These are phyloP conservation scores for Halichondria panicea DNA, from an alignment of 37 sponge, comb jelly and placozoan genomes.

Conservation along the genomic window DNA sequence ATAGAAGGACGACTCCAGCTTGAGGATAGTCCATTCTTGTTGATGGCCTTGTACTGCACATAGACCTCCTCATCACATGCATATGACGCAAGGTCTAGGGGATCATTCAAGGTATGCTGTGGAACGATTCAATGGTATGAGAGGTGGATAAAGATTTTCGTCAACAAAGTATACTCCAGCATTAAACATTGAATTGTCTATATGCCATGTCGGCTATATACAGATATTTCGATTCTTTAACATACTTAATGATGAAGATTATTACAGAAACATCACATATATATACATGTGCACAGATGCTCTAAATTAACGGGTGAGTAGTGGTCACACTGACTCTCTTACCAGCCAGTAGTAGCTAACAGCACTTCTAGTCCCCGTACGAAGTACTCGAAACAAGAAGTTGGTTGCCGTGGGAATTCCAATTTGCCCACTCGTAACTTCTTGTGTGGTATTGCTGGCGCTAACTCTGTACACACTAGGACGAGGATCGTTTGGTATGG, in stretches of 20 bases:
- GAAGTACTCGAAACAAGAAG: slow-evolving; percentile 22
- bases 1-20: not conserved
- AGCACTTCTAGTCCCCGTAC: not conserved
- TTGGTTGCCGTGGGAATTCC: not conserved
- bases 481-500: not conserved
- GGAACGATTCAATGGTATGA: not conserved
- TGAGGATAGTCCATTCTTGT: slow-evolving; percentile 18
- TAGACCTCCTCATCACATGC: slow-evolving; percentile 9
- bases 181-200: too few relatives aligned
- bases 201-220: too few relatives aligned
- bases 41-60: slow-evolving; percentile 19
- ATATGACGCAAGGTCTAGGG: slow-evolving; percentile 15
- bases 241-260: too few relatives aligned
- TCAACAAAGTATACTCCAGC: too few relatives aligned
- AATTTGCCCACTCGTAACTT: not conserved
- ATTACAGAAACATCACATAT: too few relatives aligned
- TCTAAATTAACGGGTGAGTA: too few relatives aligned
- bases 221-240: too few relatives aligned
- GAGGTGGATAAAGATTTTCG: too few relatives aligned
- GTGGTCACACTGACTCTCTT: too few relatives aligned
- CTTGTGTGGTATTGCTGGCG: slow-evolving; percentile 6
- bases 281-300: too few relatives aligned
- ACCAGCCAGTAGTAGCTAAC: slow-evolving; percentile 37
- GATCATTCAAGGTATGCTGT: slow-evolving; percentile 23
- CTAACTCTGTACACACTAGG: slow-evolving; percentile 13